These are phyloP conservation scores for Lerista edwardsae DNA, from an alignment of 2,797 vertebrate species.

Conservation along the genomic window DNA sequence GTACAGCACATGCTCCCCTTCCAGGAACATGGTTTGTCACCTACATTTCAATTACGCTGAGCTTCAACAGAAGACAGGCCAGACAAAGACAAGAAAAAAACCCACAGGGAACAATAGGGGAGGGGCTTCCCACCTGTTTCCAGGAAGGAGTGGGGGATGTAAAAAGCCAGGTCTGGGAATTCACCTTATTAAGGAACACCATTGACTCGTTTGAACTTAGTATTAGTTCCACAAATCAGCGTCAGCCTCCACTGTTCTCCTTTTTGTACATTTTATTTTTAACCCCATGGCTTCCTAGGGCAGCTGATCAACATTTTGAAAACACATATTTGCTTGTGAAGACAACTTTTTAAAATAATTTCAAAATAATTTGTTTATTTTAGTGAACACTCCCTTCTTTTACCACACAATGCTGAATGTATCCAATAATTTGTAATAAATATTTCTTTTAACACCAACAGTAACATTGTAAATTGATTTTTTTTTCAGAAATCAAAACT, in stretches of 20 bases:
- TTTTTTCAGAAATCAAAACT: background rate
- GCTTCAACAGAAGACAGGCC: slow-evolving; percentile 32
- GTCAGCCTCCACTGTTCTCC: background rate
- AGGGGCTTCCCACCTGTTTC: slow-evolving; percentile 8
- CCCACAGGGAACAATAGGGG: slow-evolving; percentile 28
- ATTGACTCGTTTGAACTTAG: background rate
- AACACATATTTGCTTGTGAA: background rate
- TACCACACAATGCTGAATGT: background rate
- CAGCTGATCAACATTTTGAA: background rate
- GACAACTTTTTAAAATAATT: background rate
- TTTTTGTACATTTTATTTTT: background rate
- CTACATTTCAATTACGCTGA: slow-evolving; percentile 36
- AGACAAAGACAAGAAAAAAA: slow-evolving; percentile 54
- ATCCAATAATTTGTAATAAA: background rate
- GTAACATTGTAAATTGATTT: background rate
- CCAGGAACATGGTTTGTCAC: slow-evolving; percentile 33
- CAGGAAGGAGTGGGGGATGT: slow-evolving; percentile 37
- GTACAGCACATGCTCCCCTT: slow-evolving; percentile 33
- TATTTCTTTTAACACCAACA: background rate
- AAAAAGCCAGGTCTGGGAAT: background rate
- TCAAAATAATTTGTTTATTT: background rate
- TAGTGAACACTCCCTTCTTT: background rate
- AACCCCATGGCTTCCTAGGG: background rate
- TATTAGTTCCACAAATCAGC: background rate
- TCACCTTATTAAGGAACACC: background rate